Evolutionary conservation across 2,888 invertebrate species (phyloP), one percentile per base, ranked within the genome.

Genomic region (Sericinus montela): DNA sequence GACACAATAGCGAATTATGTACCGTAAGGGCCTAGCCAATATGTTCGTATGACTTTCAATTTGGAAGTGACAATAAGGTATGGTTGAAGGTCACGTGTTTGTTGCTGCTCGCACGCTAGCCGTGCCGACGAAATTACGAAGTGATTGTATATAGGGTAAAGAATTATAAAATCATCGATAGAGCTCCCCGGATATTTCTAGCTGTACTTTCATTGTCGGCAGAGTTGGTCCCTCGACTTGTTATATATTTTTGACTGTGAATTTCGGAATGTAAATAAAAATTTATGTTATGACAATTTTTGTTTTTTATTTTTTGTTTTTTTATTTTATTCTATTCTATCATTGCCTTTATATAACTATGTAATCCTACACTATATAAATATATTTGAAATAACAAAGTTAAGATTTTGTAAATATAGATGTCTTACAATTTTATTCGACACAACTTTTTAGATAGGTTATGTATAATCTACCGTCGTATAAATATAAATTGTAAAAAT

Each of bases 201-300:
- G 63, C 67, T 73, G 74, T 78, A 75, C 69, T 75, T 67, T 75
- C 72, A 69, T 32, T 16, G 37, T 69, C 72, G 62, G 71, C 68
- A 69, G 64, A 75, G 66, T 63, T 62, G 65, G 62, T 67, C 58
- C 65, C 72, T 72, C 70, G 65, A 72, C 69, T 80, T 82, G 79
- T 80, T 82, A 79, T 77, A 78, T 19, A 19, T 19, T 19, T 53
- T 80, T 80, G 72, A 82, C 77, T 86, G 83, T 85, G 81, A 82
- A 80, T 82, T 85, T 84, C 75, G 80, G 81, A 75, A 79, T 87
- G 86, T 87, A 86, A 86, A 87, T 87, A 87, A 86, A 86, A 84
- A 84, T 79, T 81, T 87, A 87, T 85, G 85, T 86, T 86, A 87
- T 81, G 75, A 78, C 84, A 53, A 67, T 66, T 55, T 75, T 69